phyloP scores from a whole-genome alignment of 2,797 vertebrate species.

The Malacoraja senta region DNA sequence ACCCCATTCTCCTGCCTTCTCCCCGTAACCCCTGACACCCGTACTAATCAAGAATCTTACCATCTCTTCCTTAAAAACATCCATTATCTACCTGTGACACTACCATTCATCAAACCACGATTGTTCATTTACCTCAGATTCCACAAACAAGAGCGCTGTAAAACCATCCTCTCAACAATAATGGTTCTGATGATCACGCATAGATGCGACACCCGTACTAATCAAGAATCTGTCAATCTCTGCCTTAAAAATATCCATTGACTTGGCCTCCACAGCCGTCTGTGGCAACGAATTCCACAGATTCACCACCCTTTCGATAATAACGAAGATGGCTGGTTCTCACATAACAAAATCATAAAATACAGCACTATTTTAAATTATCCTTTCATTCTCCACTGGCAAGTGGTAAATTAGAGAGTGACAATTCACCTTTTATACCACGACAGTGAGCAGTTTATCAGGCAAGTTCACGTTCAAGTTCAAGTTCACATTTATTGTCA shows the following conservation, averaged over 20 bases:
- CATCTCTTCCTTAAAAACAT: no score
- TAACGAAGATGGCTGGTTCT: no score
- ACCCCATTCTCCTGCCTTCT: no score
- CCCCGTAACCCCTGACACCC: no score
- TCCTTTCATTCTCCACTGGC: neutral
- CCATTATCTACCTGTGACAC: neutral
- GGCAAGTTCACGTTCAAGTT: neutral
- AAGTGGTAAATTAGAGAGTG: neutral
- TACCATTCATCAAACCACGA: neutral
- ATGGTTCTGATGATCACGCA: neutral
- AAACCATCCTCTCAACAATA: neutral
- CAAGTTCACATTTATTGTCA: no score
- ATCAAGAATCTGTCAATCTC: no score
- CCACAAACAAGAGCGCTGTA: neutral
- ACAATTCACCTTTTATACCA: neutral
- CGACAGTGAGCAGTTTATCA: neutral
- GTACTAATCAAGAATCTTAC: no score
- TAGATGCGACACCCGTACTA: neutral
- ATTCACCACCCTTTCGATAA: no score
- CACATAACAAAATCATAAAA: neutral
- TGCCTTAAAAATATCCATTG: no score
- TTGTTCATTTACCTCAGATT: neutral
- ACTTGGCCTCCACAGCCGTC: no score
- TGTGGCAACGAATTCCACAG: no score
- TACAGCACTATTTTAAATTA: neutral